Conservation (phyloP, 1,140 invertebrate species). For the Lordiphosa clarofinis region DNA sequence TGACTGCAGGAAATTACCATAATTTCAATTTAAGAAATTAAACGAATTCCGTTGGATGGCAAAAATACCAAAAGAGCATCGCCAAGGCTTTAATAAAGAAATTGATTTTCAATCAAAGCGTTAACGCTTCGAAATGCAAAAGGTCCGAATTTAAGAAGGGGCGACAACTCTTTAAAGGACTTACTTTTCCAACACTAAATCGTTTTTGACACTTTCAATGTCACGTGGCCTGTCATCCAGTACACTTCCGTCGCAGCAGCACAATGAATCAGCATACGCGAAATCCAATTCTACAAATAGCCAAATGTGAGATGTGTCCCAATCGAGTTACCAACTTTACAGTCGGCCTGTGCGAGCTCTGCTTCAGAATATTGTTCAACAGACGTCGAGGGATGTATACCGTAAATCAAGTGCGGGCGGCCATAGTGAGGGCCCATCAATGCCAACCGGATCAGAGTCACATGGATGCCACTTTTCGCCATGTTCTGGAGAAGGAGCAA, state of each 20-base stretch:
- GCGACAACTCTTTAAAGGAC: too few relatives aligned
- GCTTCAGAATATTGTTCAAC: constrained; percentile 28
- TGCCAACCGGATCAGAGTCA: background rate
- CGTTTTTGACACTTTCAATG: background rate
- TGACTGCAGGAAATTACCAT: constrained; percentile 75
- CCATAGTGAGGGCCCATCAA: constrained; percentile 8
- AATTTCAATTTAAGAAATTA: constrained; percentile 78
- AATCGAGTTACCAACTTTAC: constrained; percentile 23
- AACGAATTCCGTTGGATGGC: constrained; percentile 54
- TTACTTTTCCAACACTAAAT: constrained; percentile 9
- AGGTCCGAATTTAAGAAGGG: background rate
- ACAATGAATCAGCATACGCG: constrained; percentile 16
- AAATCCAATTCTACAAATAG: constrained; percentile 21
- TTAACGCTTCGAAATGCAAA: background rate
- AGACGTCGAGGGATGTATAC: background rate
- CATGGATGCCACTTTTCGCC: constrained; percentile 24
- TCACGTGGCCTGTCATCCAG: background rate
- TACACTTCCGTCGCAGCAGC: too few relatives aligned
- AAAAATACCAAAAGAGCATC: constrained; percentile 30
- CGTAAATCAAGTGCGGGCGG: constrained; percentile 17
- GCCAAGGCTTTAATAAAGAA: constrained; percentile 34
- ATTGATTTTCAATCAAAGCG: constrained; percentile 23
- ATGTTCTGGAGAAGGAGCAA: constrained; percentile 7
- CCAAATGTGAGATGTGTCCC: constrained; percentile 44
- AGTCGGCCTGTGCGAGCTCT: constrained; percentile 37